phyloP scores from a whole-genome alignment of 2,888 invertebrate species.

The Rhamnusium bicolor region DNA sequence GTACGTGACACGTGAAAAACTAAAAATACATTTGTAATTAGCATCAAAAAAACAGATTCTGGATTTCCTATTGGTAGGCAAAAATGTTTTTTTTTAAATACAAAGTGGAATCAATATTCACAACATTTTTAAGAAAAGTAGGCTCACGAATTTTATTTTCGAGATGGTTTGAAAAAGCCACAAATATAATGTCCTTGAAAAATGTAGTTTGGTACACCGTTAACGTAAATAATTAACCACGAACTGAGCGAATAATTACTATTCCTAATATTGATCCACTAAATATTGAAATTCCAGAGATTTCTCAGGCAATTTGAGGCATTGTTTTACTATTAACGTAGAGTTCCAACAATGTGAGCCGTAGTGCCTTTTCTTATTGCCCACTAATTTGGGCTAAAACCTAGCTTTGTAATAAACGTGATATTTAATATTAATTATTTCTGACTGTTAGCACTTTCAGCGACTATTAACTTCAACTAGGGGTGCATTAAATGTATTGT shows the following conservation, averaged over 20 bases:
- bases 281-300: slow-evolving; percentile 61
- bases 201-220: neutral
- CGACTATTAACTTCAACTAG: slow-evolving; percentile 29
- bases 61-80: no score
- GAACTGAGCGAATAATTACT: slow-evolving; percentile 13
- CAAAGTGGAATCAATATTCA: no score
- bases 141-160: no score
- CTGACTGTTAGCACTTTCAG: slow-evolving; percentile 15
- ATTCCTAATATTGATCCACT: slow-evolving; percentile 46
- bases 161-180: no score
- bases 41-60: no score
- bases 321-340: slow-evolving; percentile 57
- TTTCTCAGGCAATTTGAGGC: slow-evolving; percentile 58
- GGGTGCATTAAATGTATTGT: slow-evolving; percentile 36
- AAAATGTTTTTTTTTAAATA: no score
- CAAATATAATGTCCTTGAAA: no score
- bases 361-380: slow-evolving; percentile 47
- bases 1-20: no score
- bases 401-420: slow-evolving; percentile 19
- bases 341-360: slow-evolving; percentile 52
- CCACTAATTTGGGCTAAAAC: slow-evolving; percentile 29
- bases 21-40: no score
- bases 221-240: slow-evolving; percentile 22
- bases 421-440: slow-evolving; percentile 37
- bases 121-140: no score